These are phyloP conservation scores for Ophion slaviceki DNA, from an alignment of 2,888 invertebrate genomes.

Conservation along the genomic window DNA sequence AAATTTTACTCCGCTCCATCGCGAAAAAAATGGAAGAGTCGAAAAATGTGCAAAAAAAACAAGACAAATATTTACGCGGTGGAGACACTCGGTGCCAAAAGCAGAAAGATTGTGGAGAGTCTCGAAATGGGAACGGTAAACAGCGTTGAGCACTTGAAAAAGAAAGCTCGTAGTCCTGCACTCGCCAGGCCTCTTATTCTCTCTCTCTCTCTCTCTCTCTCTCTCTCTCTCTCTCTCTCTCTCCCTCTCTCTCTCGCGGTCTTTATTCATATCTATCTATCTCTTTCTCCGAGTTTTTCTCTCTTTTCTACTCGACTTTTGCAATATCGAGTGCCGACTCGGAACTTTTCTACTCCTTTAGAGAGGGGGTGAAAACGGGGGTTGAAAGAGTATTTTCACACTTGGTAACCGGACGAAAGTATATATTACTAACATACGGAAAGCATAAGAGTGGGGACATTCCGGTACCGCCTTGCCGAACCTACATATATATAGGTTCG, in stretches of 20 bases:
- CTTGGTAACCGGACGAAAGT: slow-evolving; percentile 35
- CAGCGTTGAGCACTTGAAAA: slow-evolving; percentile 57
- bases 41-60: slow-evolving; percentile 37
- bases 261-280: neutral
- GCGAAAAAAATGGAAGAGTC: slow-evolving; percentile 4
- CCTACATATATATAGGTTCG: neutral
- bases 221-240: neutral
- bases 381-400: slow-evolving; percentile 50
- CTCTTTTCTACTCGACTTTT: slow-evolving; percentile 50
- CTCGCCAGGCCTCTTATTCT: slow-evolving; percentile 39
- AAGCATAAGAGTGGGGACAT: slow-evolving; percentile 24
- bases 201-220: neutral
- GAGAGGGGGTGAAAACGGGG: neutral
- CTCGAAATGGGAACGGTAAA: slow-evolving; percentile 57
- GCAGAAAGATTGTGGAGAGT: slow-evolving; percentile 47
- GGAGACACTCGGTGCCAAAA: slow-evolving; percentile 58
- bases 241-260: neutral
- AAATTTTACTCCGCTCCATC: slow-evolving; percentile 24
- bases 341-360: slow-evolving; percentile 39
- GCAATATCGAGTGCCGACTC: slow-evolving; percentile 59
- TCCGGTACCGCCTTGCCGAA: slow-evolving; percentile 14
- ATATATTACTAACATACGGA: slow-evolving; percentile 16
- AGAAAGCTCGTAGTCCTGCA: slow-evolving; percentile 48
- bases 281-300: slow-evolving; percentile 2
- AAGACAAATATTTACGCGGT: slow-evolving; percentile 55